Conservation (phyloP, 2,113 vertebrate genomes). For the Coryphaenoides rupestris region DNA sequence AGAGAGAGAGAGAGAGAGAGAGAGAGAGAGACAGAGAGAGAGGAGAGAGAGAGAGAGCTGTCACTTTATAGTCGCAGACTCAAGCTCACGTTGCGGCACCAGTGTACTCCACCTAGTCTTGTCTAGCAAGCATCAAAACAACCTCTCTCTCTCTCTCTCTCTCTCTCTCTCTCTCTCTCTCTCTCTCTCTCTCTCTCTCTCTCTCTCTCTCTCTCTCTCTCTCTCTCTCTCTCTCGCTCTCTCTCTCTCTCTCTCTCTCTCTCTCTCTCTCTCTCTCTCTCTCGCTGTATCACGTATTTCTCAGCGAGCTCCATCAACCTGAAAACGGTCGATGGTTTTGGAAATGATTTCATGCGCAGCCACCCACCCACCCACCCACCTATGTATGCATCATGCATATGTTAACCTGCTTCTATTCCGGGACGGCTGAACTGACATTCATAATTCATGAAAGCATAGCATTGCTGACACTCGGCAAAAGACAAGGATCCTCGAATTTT, state of each 20-base stretch:
- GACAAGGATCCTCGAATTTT: conserved; percentile 18
- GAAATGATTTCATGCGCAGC: neutral
- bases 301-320: neutral
- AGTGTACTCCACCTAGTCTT: too few species aligned
- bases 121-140: neutral
- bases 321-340: neutral
- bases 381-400: conserved; percentile 18
- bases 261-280: conserved; percentile 4
- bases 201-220: neutral
- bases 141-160: neutral
- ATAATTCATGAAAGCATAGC: conserved; percentile 46
- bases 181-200: conserved; percentile 5
- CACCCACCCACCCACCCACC: neutral
- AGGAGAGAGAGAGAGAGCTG: too few species aligned
- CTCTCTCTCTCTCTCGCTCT: neutral
- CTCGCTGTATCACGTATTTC: neutral
- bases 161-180: neutral
- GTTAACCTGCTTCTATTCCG: conserved; percentile 17
- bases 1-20: too few species aligned
- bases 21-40: too few species aligned
- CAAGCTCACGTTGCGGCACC: too few species aligned
- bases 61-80: too few species aligned
- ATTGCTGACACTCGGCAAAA: conserved; percentile 40
- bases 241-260: neutral
- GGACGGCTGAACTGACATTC: conserved; percentile 35